Evolutionary conservation across 2,797 vertebrate genomes (phyloP), one percentile per base, ranked within the genome.

Genomic region (Momotus momota): DNA sequence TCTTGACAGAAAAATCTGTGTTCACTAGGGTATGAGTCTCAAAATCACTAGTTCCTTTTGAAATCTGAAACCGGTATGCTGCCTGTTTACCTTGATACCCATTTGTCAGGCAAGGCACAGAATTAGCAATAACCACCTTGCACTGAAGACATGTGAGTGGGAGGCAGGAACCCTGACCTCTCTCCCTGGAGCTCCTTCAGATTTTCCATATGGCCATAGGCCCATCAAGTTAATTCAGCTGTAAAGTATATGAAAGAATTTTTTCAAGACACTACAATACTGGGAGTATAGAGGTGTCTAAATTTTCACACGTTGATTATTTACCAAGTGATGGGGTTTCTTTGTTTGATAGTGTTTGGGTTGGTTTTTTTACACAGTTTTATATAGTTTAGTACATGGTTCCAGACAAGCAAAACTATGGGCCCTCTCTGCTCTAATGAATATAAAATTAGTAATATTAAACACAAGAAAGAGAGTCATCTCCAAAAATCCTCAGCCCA

Each of bases 81-180:
- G 22, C 27, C 60, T 49, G 31, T 71, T 90, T 64, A 38, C 48
- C 85, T 70, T n/a, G 40, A 75, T 48, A 35, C 52, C 13, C 21
- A 26, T 23, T 7, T 6, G 17, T 52, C 48, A 70, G 58, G 52
- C 40, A 83, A 77, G 49, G n/a, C 4, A 2, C 78, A 52, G 12
- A 7, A 0, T 29, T 31, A 64, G 41, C 40, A 88, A 74, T 7
- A 91, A 86, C 16, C 48, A 40, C 21, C 43, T 41, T 1, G 0
- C 4, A 1, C 41, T 80, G 12, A 21, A 69, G 58, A 62, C n/a
- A 79, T 0, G 1, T 0, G 0, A 58, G 29, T 6, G 7, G 19
- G 46, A 91, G 31, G 55, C 62, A 80, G n/a, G 20, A 94, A 22
- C 46, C 9, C 40, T 58, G 40, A 80, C 12, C 49, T 67, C 26